Percentiles rank a stretch among this genome's conserved stretches.
These are phyloP conservation scores for Helarctos malayanus DNA, from an alignment of 2,797 vertebrate genomes.

Conservation along the genomic window DNA sequence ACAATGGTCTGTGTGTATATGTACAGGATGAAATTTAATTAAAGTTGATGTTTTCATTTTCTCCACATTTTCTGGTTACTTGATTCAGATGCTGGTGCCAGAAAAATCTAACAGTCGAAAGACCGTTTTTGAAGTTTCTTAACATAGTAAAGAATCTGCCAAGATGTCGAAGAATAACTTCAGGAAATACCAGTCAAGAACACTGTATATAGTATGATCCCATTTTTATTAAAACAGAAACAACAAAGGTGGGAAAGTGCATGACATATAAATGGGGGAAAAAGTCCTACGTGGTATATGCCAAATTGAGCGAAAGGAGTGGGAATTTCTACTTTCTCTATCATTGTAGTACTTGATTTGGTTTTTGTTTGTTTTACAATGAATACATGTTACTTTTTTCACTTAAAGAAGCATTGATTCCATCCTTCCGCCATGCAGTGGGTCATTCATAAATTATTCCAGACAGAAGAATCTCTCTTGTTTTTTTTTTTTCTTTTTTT, in stretches of 20 bases:
- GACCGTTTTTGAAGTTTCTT: background rate
- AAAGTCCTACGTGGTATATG: background rate
- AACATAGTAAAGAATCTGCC: conserved; percentile 18
- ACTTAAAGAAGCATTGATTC: background rate
- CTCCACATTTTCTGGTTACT: background rate
- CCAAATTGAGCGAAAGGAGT: background rate
- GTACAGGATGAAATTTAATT: conserved; percentile 48
- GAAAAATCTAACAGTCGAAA: background rate
- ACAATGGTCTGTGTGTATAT: background rate
- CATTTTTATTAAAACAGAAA: conserved; percentile 45
- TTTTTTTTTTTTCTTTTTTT: background rate
- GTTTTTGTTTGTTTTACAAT: background rate
- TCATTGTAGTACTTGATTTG: background rate
- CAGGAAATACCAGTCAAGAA: background rate
- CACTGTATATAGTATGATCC: background rate
- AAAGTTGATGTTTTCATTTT: conserved; percentile 56
- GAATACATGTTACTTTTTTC: background rate
- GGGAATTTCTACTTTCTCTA: background rate
- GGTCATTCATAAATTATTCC: background rate
- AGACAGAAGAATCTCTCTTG: background rate
- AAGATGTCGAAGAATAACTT: conserved; percentile 9
- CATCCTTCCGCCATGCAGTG: background rate
- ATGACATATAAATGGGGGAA: background rate
- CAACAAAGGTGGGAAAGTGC: background rate
- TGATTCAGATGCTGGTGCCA: background rate